Conservation (phyloP, 2,797 vertebrate species). For the Syndactyla subalaris region DNA sequence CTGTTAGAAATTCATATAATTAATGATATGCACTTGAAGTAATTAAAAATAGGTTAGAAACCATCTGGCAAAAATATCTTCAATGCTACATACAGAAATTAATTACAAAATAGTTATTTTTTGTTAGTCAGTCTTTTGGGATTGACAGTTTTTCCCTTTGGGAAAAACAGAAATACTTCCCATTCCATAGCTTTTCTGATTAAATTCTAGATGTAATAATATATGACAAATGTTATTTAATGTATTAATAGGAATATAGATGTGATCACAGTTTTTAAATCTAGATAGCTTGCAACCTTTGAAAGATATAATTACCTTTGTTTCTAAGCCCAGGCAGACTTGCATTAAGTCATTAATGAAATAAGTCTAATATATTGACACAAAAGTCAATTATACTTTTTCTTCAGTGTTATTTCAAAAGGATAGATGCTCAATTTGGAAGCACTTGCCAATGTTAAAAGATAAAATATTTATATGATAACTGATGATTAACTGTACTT, state of each 20-base stretch:
- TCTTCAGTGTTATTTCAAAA: conserved; percentile 27
- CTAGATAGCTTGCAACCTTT: conserved; percentile 38
- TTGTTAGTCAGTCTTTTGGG: conserved; percentile 26
- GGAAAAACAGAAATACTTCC: conserved; percentile 33
- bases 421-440: background rate
- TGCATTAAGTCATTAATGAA: conserved; percentile 16
- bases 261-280: background rate
- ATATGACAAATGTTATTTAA: background rate
- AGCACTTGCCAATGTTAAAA: background rate
- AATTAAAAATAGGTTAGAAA: conserved; percentile 56
- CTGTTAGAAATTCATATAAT: conserved; percentile 41
- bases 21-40: conserved; percentile 43
- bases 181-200: conserved; percentile 27
- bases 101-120: conserved; percentile 41
- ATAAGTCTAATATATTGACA: background rate
- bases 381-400: conserved; percentile 6
- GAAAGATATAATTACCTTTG: conserved; percentile 35
- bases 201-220: background rate
- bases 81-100: conserved; percentile 52
- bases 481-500: background rate
- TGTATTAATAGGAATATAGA: background rate
- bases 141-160: conserved; percentile 33
- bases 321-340: conserved; percentile 16
- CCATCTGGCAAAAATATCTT: conserved; percentile 10
- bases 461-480: background rate